Base-by-base conservation (phyloP, 1,140 invertebrate species). In the Tetragnatha versicolor region DNA sequence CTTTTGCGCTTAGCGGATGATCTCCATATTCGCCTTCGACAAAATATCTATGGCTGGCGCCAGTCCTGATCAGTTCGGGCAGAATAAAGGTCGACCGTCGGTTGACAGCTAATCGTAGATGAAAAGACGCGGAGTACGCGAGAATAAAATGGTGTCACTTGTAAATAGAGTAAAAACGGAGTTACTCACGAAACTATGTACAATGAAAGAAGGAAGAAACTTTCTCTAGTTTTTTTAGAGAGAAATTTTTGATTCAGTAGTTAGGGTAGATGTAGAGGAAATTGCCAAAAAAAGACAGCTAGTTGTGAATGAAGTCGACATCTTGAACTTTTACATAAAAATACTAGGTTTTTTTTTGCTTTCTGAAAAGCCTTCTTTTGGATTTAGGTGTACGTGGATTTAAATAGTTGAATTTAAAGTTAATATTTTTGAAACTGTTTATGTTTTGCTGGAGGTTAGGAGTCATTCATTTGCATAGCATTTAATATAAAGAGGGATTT, bases 221-320 rank as follows among this genome's bases (percentile, higher is more conserved):
- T 73, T 73, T 73, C 69, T 73, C 69, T 73, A 73, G 69, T 73
- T 73, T 73, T n/a, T 73, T 73, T 73, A 73, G 69, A 60, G 69
- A 73, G 69, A 73, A 58, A 55, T 55, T 73, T 70, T 73, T 73
- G 51, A 73, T 73, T 73, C 69, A 20, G 51, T 73, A 73, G 69
- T 9, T 73, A 60, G 53, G 69, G 31, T 73, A 73, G 69, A 60
- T 12, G 69, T 73, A 73, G 69, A 22, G 37, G 12, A 63, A 72
- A 68, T 68, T 49, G 39, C 51, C 65, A 68, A 72, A n/a, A n/a
- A n/a, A n/a, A 73, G 29, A 47, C 22, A 60, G 53, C 53, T 73
- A 55, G 69, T 73, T 33, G 10, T 60, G 29, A 9, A 14, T 9
- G 55, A 27, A 29, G 55, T 58, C 27, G 20, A 6, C 55, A 31